Conservation (phyloP, 2,888 invertebrate genomes). For the Drosophila quinaria region DNA sequence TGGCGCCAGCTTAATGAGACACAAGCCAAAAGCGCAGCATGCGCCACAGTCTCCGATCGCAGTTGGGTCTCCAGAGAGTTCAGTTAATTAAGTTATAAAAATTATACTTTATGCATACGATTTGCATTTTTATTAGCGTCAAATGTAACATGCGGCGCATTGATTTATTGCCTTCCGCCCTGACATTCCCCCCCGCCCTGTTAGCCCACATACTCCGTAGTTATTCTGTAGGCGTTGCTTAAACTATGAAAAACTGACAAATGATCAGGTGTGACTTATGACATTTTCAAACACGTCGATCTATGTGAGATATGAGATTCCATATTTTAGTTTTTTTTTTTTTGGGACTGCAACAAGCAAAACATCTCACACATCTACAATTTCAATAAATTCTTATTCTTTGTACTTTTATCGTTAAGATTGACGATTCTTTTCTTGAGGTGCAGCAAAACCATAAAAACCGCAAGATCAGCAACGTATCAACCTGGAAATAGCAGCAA, state of each 20-base stretch:
- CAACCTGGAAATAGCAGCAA: slow-evolving; percentile 67
- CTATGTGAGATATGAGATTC: slow-evolving; percentile 15
- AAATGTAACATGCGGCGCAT: slow-evolving; percentile 71
- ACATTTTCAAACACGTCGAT: slow-evolving; percentile 35
- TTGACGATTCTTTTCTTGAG: slow-evolving; percentile 19
- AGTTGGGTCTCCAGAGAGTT: slow-evolving; percentile 7
- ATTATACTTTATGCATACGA: slow-evolving; percentile 80
- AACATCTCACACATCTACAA: slow-evolving; percentile 74
- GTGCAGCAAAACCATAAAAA: slow-evolving; percentile 71
- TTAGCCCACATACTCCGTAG: background rate
- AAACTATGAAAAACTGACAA: slow-evolving; percentile 55
- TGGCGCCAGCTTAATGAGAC: slow-evolving; percentile 76
- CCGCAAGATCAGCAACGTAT: slow-evolving; percentile 84
- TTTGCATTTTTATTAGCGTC: slow-evolving; percentile 75
- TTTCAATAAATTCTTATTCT: slow-evolving; percentile 58
- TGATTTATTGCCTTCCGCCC: slow-evolving; percentile 59
- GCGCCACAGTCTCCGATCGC: slow-evolving; percentile 30
- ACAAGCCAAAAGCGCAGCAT: slow-evolving; percentile 64
- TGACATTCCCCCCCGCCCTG: background rate
- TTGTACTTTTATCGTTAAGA: slow-evolving; percentile 35
- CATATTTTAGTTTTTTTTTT: slow-evolving; percentile 4
- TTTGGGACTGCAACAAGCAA: slow-evolving; percentile 17
- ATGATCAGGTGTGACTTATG: slow-evolving; percentile 78
- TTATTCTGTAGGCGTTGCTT: slow-evolving; percentile 47
- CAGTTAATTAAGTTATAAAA: slow-evolving; percentile 77